A percentile compares a stretch with the other conserved stretches of the same genome.
Conservation (phyloP, 1,140 invertebrate species). For the Musca vetustissima region DNA sequence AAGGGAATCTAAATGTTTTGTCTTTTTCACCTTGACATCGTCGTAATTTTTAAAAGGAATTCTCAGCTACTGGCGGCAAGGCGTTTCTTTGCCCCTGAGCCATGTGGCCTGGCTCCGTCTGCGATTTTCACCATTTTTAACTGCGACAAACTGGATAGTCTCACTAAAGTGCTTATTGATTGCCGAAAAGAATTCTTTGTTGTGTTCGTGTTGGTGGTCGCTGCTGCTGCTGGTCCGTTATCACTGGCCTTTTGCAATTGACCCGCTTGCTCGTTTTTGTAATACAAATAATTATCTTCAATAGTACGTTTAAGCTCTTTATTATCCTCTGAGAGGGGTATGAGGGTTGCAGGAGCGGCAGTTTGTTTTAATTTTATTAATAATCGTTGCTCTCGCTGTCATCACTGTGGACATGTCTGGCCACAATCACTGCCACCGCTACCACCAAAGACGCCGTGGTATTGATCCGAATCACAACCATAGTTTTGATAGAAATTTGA, state of each 20-base stretch:
- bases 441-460: conserved; percentile 39
- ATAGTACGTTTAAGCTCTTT: conserved; percentile 54
- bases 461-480: conserved; percentile 27
- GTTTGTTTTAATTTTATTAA: conserved; percentile 27
- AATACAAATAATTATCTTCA: conserved; percentile 54
- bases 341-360: conserved; percentile 29
- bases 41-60: conserved; percentile 43
- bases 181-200: too few relatives aligned
- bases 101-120: conserved; percentile 32
- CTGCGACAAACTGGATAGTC: conserved; percentile 51
- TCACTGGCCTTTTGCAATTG: background rate
- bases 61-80: conserved; percentile 51
- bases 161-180: conserved; percentile 45
- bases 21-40: conserved; percentile 30
- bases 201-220: too few relatives aligned
- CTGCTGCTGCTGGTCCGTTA: background rate
- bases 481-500: background rate
- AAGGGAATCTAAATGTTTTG: conserved; percentile 29
- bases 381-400: conserved; percentile 50
- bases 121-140: conserved; percentile 37
- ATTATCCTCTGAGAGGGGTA: conserved; percentile 53
- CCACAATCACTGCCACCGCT: background rate
- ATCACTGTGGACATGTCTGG: conserved; percentile 35
- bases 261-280: conserved; percentile 41
- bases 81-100: conserved; percentile 32